These are phyloP conservation scores for Coreoperca whiteheadi DNA, from an alignment of 2,113 vertebrate genomes.

Conservation along the genomic window DNA sequence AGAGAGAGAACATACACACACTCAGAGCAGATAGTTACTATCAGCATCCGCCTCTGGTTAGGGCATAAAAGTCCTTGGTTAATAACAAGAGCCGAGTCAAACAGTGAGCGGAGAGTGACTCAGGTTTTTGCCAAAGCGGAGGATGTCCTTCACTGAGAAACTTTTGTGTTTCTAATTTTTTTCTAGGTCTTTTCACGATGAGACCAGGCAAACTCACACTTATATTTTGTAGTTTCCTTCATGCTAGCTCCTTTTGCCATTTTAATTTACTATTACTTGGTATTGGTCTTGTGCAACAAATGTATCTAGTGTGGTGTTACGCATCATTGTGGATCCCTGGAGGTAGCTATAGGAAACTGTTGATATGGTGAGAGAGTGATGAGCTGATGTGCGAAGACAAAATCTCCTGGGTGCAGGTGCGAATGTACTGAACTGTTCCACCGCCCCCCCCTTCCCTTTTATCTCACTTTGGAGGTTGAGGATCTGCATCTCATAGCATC, in stretches of 20 bases:
- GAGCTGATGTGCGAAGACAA: conserved; percentile 35
- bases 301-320: conserved; percentile 1
- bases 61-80: conserved; percentile 69
- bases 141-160: conserved; percentile 51
- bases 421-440: conserved; percentile 42
- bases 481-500: background rate
- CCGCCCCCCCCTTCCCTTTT: conserved; percentile 13
- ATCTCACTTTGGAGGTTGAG: conserved; percentile 21
- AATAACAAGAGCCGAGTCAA: conserved; percentile 59
- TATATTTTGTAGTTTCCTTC: conserved; percentile 3
- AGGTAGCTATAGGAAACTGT: conserved; percentile 72
- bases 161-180: conserved; percentile 1
- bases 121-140: conserved; percentile 39
- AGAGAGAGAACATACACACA: conserved; percentile 64
- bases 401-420: conserved; percentile 49
- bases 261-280: conserved; percentile 12
- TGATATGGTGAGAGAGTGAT: conserved; percentile 62
- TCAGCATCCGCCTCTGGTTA: conserved; percentile 57
- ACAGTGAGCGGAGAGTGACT: conserved; percentile 56
- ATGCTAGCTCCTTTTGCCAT: background rate
- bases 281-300: conserved; percentile 18
- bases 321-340: conserved; percentile 29
- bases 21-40: conserved; percentile 62
- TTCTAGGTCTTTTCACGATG: conserved; percentile 8
- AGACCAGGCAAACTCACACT: conserved; percentile 11